A percentile compares a stretch with the other conserved stretches of the same genome.
phyloP scores from a whole-genome alignment of 2,113 vertebrate genomes.

The Manacus vitellinus region DNA sequence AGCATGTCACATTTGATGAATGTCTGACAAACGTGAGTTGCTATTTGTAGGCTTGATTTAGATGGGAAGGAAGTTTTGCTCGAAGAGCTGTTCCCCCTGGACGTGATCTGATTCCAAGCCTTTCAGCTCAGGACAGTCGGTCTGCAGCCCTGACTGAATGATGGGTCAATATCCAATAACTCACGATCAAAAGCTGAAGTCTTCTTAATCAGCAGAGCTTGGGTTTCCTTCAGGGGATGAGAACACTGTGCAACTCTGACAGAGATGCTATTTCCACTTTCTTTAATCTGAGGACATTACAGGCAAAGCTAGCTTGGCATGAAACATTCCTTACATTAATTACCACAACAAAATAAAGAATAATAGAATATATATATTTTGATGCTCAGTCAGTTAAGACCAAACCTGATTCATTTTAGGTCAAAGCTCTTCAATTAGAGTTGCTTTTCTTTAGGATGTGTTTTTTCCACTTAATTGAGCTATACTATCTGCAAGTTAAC shows the following conservation, averaged over 20 bases:
- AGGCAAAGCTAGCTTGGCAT: slow-evolving; percentile 44
- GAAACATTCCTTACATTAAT: slow-evolving; percentile 68
- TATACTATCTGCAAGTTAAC: slow-evolving; percentile 54
- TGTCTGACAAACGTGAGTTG: slow-evolving; percentile 67
- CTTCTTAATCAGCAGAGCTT: slow-evolving; percentile 73
- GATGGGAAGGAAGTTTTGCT: slow-evolving; percentile 51
- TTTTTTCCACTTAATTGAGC: slow-evolving; percentile 65
- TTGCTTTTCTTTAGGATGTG: not conserved
- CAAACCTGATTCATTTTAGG: slow-evolving; percentile 57
- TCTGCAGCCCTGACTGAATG: slow-evolving; percentile 65
- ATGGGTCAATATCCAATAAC: slow-evolving; percentile 74
- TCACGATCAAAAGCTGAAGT: slow-evolving; percentile 74
- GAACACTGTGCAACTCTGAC: slow-evolving; percentile 42
- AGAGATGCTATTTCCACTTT: slow-evolving; percentile 59
- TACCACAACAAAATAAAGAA: slow-evolving; percentile 68
- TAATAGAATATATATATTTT: slow-evolving; percentile 4
- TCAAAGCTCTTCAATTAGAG: not conserved
- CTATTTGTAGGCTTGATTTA: slow-evolving; percentile 66
- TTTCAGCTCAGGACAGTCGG: slow-evolving; percentile 63
- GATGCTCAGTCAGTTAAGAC: slow-evolving; percentile 22
- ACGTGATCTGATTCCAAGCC: slow-evolving; percentile 44
- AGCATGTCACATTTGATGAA: slow-evolving; percentile 67
- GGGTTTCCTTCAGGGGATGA: slow-evolving; percentile 71
- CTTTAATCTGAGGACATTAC: slow-evolving; percentile 72
- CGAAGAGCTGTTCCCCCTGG: slow-evolving; percentile 13